Base-by-base conservation (phyloP, 2,113 vertebrate species). In the Terrapene triunguis region DNA sequence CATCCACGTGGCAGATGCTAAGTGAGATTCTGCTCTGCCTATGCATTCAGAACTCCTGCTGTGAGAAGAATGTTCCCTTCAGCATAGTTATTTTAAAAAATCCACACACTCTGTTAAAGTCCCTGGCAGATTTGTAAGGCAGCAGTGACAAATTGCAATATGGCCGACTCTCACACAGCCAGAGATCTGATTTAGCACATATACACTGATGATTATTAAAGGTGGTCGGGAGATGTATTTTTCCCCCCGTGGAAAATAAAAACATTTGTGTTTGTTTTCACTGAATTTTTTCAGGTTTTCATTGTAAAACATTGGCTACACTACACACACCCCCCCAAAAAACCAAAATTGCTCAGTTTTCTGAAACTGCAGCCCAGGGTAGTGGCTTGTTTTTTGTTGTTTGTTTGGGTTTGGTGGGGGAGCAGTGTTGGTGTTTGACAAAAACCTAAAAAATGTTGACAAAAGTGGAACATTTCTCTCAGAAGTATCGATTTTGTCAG, bases 11-110 rank as follows among this genome's bases (percentile, higher is more conserved):
- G 17, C 32, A 48, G 3, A 55, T 2, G 29, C 29, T 29, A 29
- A 3, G 2, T 0, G 11, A 21, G 16, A 35, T 16, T 48, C 21
- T 47, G 25, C 7, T 24, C 88, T 9, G 22, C 10, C 69, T 65
- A 10, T 47, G 55, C 0, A 0, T 47, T 57, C 53, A 32, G 32
- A 32, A 1, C 79, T 6, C 8, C 1, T 27, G 74, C 7, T 10
- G 84, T 19, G 85, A n/a, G 24, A 50, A 50, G 51, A 0, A 27
- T 14, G 87, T 74, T 47, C 62, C 21, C 25, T 10, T 16, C 7
- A 5, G 1, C 8, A 24, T 8, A 65, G 8, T 22, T 87, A 76
- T 76, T 1, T 10, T 44, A 6, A 50, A 80, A 6, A 0, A 10
- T 6, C 6, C 44, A 11, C 3, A 11, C 2, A 1, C 9, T 17